Base-by-base conservation (phyloP, 2,797 vertebrate genomes). In the Ctenopoma kingsleyae region DNA sequence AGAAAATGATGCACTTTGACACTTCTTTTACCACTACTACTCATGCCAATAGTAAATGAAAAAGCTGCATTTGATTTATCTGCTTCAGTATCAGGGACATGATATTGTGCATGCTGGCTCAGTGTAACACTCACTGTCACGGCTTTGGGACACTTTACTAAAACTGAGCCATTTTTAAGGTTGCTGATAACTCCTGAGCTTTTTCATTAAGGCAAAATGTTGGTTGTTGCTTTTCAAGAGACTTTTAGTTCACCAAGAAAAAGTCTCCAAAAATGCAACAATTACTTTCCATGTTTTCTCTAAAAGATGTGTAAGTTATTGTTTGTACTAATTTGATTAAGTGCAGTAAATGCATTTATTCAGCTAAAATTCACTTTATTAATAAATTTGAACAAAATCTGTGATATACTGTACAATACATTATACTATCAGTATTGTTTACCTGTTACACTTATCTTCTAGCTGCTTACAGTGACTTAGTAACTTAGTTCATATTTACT, bases 401-500 rank as follows among this genome's bases (percentile, higher is more conserved):
- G 13, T 25, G 16, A 71, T 41, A 25, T 17, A n/a, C n/a, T n/a
- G n/a, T n/a, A 38, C 6, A 44, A 20, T 25, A 27, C 4, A 30
- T n/a, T 3, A 16, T 2, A 48, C 3, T 9, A 25, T 46, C 12
- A 25, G 38, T 30, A 40, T 50, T 59, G 15, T 51, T 41, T 61
- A 12, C 59, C 20, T 35, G 30, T 63, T 35, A 50, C 12, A 36
- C 16, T 43, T 2, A 27, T 27, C n/a, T n/a, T 41, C 15, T 57
- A 17, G 20, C 67, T 70, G 7, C 35, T 40, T 9, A 48, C 11
- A 10, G 22, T 5, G 19, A 8, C 30, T 23, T 30, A 8, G 41
- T 32, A 48, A 43, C 20, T 50, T 46, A 30, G 30, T 52, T 64
- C 30, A 51, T 57, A 13, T 74, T 73, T 72, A 48, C 35, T 76